A percentile compares a stretch with the other conserved stretches of the same genome.
Conservation (phyloP, 2,113 vertebrate species). For the Cyanistes caeruleus region DNA sequence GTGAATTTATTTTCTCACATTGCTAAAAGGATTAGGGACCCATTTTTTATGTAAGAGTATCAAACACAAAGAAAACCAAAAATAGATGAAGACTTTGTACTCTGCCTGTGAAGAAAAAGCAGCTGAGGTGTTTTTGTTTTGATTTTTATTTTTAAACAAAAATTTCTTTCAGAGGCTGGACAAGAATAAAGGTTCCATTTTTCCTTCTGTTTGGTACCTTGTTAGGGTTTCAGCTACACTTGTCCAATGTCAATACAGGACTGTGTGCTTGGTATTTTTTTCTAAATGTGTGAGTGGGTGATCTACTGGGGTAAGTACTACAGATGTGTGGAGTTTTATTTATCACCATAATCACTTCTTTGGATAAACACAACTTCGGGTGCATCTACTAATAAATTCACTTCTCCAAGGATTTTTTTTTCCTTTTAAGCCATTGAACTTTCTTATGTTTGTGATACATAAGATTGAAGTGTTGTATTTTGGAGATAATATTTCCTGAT, state of each 20-base stretch:
- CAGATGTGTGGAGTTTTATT: conserved; percentile 13
- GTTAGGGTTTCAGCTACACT: neutral
- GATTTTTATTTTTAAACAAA: neutral
- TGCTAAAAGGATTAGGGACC: neutral
- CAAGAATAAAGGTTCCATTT: conserved; percentile 42
- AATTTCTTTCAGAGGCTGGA: neutral
- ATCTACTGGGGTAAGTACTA: conserved; percentile 14
- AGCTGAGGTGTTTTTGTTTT: neutral
- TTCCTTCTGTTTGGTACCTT: neutral
- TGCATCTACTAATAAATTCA: neutral
- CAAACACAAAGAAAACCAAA: neutral
- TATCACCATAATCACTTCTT: neutral
- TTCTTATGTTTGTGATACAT: neutral
- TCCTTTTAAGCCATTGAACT: neutral
- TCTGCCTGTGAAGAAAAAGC: neutral
- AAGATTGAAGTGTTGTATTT: neutral
- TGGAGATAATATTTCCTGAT: neutral
- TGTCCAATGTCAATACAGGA: conserved; percentile 47
- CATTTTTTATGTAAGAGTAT: neutral
- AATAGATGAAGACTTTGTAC: neutral
- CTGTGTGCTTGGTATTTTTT: neutral
- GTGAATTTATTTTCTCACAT: neutral
- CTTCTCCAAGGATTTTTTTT: neutral
- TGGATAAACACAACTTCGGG: conserved; percentile 20
- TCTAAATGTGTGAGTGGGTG: conserved; percentile 10